phyloP scores from a whole-genome alignment of 2,888 invertebrate species.

The Plagodis pulveraria region DNA sequence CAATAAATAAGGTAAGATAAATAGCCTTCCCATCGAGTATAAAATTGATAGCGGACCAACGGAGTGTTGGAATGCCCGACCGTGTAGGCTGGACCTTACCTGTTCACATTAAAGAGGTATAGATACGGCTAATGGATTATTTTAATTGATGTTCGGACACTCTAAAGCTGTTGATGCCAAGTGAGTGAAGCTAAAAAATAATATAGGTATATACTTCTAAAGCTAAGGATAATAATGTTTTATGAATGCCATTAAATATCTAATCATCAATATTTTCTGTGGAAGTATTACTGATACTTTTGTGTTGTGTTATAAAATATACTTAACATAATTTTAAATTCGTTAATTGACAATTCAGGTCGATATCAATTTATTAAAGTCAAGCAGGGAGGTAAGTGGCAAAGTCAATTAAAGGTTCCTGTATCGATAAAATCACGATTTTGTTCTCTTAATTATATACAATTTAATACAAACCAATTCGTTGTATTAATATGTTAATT shows the following conservation, averaged over 20 bases:
- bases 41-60: conserved; percentile 81
- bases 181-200: not conserved
- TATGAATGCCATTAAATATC: too few relatives aligned
- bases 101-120: conserved; percentile 54
- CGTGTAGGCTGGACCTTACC: conserved; percentile 65
- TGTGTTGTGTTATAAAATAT: too few relatives aligned
- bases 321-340: too few relatives aligned
- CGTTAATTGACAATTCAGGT: too few relatives aligned
- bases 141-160: conserved; percentile 52
- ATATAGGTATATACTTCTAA: too few relatives aligned
- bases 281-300: too few relatives aligned
- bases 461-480: conserved; percentile 33
- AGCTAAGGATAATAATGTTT: too few relatives aligned
- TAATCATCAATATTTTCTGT: too few relatives aligned
- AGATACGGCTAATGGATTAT: conserved; percentile 60
- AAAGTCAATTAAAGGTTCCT: conserved; percentile 21
- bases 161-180: conserved; percentile 27
- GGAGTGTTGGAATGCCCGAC: conserved; percentile 66
- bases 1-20: conserved; percentile 84
- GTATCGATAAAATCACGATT: conserved; percentile 31
- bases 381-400: conserved; percentile 3
- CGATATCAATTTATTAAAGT: too few relatives aligned
- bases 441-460: conserved; percentile 35
- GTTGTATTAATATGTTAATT: conserved; percentile 47
- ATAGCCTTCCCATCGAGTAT: conserved; percentile 80